Conservation (phyloP, 2,888 invertebrate genomes). For the Norana najaformis region DNA sequence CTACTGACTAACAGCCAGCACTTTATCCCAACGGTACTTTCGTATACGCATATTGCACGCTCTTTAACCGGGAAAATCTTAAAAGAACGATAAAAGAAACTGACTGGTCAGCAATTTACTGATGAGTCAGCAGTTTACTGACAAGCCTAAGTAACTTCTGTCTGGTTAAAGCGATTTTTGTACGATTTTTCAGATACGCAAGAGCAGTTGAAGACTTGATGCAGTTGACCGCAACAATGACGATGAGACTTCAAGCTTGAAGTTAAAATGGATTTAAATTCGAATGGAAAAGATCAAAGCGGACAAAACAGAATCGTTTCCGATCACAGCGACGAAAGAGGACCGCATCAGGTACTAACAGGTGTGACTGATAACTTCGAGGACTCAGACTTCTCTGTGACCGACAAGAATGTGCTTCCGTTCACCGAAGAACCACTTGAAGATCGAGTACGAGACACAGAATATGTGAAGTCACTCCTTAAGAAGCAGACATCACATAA, state of each 20-base stretch:
- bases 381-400: background rate
- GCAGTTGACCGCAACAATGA: background rate
- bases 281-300: background rate
- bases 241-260: background rate
- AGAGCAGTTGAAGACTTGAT: background rate
- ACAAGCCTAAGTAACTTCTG: background rate
- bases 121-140: no score
- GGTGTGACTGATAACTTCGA: constrained; percentile 13
- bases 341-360: background rate
- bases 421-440: background rate
- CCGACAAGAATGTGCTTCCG: background rate
- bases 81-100: background rate
- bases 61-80: no score
- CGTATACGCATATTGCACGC: no score
- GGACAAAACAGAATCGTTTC: no score
- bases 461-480: background rate
- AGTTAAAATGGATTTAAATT: background rate
- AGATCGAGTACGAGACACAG: background rate
- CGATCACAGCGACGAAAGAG: background rate
- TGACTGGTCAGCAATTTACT: background rate
- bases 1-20: background rate
- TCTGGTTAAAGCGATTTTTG: background rate
- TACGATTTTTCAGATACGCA: background rate
- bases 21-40: background rate
- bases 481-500: background rate